Base-by-base conservation (phyloP, 30 jellyfish, hydroid and myxozoan genomes). In the Hydractinia symbiolongicarpus region DNA sequence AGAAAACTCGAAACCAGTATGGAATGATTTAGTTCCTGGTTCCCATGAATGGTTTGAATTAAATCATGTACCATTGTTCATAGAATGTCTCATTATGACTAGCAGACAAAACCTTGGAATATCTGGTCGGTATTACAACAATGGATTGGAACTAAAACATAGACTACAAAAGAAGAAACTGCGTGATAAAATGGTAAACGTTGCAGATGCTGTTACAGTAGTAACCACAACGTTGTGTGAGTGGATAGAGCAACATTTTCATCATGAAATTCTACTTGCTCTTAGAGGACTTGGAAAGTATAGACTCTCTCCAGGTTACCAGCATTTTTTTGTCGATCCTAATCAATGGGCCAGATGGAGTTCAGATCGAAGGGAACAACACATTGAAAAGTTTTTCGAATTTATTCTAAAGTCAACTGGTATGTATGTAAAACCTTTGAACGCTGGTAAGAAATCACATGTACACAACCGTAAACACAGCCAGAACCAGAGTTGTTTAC, bases 21-120 rank as follows among this genome's bases (percentile, higher is more conserved):
- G 90, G 85, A 84, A 82, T 55, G 84, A 58, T 52, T 81, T 82
- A 53, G 61, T 82, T 61, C 90, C 79, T n/a, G 82, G 82, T 20
- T 72, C 69, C 77, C 78, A 82, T 73, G 77, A 72, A 16, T 82
- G 85, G 90, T 70, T 82, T 72, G 52, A 30, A 53, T 50, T 30
- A 70, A 57, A 72, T 52, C 56, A 84, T 54, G 11, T 55, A 15
- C 79, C 30, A 4, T 49, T 82, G 44, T 82, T 73, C 55, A 76
- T 9, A 73, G 57, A 55, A 70, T 21, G 69, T 73, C 69, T 79
- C 73, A 40, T 54, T 81, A 6, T 13, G 55, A 11, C 58, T 79
- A 16, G 90, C 90, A n/a, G 61, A 84, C 11, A 70, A 54, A 50
- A 67, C 51, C 30, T 82, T 53, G 67, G 76, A 54, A 82, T 82